Evolutionary conservation across 2,888 invertebrate genomes (phyloP).

Genomic region (Volucella inanis): DNA sequence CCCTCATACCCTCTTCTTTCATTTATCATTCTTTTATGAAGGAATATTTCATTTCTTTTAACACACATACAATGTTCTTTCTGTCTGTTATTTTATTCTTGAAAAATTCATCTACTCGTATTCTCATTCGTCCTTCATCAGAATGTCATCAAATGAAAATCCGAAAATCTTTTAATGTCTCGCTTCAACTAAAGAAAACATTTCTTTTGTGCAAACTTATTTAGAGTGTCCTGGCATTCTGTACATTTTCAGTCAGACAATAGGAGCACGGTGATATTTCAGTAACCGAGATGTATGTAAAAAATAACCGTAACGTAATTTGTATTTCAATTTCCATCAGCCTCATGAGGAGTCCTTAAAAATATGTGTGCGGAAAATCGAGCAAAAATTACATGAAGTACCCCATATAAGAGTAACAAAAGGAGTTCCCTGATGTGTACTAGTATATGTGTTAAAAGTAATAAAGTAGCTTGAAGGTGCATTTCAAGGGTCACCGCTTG

Average conservation of each 20-base stretch:
- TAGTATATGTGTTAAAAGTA: slow-evolving; percentile 9
- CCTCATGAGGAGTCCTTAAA: slow-evolving; percentile 32
- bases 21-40: slow-evolving; percentile 9
- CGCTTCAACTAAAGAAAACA: slow-evolving; percentile 15
- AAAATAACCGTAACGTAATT: slow-evolving; percentile 60
- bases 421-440: slow-evolving; percentile 20
- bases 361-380: slow-evolving; percentile 49
- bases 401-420: slow-evolving; percentile 35
- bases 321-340: slow-evolving; percentile 46
- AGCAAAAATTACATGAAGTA: slow-evolving; percentile 31
- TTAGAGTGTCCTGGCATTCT: not conserved
- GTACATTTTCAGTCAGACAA: slow-evolving; percentile 17
- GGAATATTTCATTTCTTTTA: not conserved
- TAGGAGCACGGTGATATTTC: slow-evolving; percentile 15
- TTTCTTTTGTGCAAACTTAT: slow-evolving; percentile 15
- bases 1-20: not conserved
- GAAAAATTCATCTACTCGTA: slow-evolving; percentile 49
- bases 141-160: slow-evolving; percentile 68
- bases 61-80: not conserved
- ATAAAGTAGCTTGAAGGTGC: slow-evolving; percentile 31
- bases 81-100: not conserved
- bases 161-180: slow-evolving; percentile 56
- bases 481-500: slow-evolving; percentile 63
- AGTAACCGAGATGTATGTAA: slow-evolving; percentile 11
- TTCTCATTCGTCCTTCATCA: slow-evolving; percentile 60